Evolutionary conservation across 2,113 vertebrate species (phyloP).

Genomic region (Phylloscopus trochilus): DNA sequence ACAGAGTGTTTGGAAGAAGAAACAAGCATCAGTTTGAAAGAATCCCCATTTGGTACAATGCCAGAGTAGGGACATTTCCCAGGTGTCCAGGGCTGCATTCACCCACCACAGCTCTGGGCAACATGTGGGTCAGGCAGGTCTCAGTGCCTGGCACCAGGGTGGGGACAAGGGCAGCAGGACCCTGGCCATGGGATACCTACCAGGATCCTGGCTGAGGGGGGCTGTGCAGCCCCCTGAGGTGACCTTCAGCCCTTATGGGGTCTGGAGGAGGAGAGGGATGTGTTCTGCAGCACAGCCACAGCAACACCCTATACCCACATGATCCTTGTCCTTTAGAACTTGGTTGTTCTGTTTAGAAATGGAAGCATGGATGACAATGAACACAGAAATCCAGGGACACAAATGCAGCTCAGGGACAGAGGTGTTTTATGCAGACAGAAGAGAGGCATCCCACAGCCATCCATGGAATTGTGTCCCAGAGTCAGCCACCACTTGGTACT

Average conservation of each 20-base stretch:
- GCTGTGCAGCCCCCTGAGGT: not conserved
- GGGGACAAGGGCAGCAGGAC: not conserved
- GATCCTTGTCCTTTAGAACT: not conserved
- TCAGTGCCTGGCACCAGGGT: rapidly evolving
- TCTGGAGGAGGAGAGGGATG: not conserved
- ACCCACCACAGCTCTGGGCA: not conserved
- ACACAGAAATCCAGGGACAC: not conserved
- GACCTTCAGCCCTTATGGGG: rapidly evolving
- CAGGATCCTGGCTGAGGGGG: not conserved
- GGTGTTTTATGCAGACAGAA: not conserved
- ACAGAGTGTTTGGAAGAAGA: not conserved
- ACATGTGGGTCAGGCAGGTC: too few species aligned
- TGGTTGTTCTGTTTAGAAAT: not conserved
- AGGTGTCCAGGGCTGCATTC: not conserved
- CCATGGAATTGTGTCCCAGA: rapidly evolving
- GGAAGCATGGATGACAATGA: not conserved
- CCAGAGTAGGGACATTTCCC: not conserved
- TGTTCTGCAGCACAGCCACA: not conserved
- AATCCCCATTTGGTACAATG: too few species aligned
- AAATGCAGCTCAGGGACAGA: not conserved
- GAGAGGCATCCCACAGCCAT: not conserved
- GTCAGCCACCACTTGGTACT: not conserved
- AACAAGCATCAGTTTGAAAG: not conserved
- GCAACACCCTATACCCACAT: rapidly evolving
- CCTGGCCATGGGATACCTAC: not conserved